Percentiles rank a stretch among this genome's conserved stretches.
These are phyloP conservation scores for Orgyia antiqua DNA, from an alignment of 2,888 invertebrate species.

Conservation along the genomic window DNA sequence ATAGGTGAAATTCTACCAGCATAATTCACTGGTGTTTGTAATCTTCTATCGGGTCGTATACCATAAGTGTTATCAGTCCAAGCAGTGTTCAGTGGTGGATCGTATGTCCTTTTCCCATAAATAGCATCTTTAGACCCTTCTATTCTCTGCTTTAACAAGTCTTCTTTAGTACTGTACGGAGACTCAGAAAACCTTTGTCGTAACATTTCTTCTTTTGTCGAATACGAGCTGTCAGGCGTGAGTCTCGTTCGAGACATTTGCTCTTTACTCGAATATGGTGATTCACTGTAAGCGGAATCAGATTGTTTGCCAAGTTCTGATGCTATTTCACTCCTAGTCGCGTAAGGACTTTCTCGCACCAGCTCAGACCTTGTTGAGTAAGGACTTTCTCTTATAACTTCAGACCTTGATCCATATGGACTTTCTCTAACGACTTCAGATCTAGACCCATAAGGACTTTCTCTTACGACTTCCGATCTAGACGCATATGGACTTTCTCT, in stretches of 20 bases:
- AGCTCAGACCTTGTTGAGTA: conserved; percentile 40
- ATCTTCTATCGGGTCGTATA: conserved; percentile 59
- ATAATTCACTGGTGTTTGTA: conserved; percentile 60
- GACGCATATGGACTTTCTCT: conserved; percentile 38
- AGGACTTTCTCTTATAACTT: conserved; percentile 35
- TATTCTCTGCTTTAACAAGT: conserved; percentile 66
- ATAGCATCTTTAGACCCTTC: conserved; percentile 59
- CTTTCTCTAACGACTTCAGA: conserved; percentile 15
- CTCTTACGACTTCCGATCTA: conserved; percentile 35
- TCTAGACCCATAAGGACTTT: conserved; percentile 45
- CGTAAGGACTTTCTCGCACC: conserved; percentile 40
- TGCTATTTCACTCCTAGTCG: conserved; percentile 41
- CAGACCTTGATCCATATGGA: conserved; percentile 31
- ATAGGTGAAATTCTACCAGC: conserved; percentile 61
- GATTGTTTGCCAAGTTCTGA: conserved; percentile 50
- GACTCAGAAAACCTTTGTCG: conserved; percentile 72
- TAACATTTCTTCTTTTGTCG: conserved; percentile 73
- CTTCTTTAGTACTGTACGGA: conserved; percentile 71
- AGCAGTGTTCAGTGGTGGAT: conserved; percentile 60
- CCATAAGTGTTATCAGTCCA: conserved; percentile 65
- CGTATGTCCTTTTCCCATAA: conserved; percentile 66
- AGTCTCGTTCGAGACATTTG: conserved; percentile 62
- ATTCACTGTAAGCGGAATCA: conserved; percentile 57
- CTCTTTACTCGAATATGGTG: conserved; percentile 69
- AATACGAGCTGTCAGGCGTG: conserved; percentile 60